Evolutionary conservation across 2,113 vertebrate genomes (phyloP).

Genomic region (Ardeotis arabs): DNA sequence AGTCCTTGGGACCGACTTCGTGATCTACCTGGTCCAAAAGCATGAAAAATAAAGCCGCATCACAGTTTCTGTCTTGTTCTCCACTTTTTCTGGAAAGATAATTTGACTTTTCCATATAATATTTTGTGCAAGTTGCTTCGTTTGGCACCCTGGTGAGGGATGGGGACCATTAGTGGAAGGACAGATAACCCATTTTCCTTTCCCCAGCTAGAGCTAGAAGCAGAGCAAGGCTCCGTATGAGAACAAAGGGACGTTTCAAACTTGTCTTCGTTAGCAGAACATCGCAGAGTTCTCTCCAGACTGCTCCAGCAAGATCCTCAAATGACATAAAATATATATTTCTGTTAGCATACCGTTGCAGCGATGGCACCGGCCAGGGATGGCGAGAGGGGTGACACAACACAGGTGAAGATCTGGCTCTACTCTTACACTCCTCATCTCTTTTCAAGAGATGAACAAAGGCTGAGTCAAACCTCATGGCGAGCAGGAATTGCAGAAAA

Average conservation of each 20-base stretch:
- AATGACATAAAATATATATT: background rate
- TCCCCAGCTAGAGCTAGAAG: background rate
- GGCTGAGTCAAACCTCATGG: background rate
- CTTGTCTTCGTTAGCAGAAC: background rate
- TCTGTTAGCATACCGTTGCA: background rate
- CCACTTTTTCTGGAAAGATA: background rate
- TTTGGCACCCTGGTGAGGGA: background rate
- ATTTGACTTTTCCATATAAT: background rate
- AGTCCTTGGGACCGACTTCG: background rate
- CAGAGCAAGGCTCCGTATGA: background rate
- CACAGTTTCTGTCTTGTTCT: background rate
- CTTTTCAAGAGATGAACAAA: background rate
- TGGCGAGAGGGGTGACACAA: background rate
- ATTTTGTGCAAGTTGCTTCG: background rate
- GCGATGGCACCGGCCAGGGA: background rate
- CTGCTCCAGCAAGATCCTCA: background rate
- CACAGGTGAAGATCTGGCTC: background rate
- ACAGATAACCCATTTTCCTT: background rate
- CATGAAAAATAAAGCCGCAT: background rate
- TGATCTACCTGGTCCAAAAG: background rate
- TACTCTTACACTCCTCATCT: background rate
- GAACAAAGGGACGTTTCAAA: background rate
- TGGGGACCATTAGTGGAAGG: background rate
- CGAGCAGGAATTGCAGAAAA: background rate
- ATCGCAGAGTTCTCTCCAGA: background rate